Evolutionary conservation across 1,140 invertebrate species (phyloP).

Genomic region (Hesperophylax magnus): DNA sequence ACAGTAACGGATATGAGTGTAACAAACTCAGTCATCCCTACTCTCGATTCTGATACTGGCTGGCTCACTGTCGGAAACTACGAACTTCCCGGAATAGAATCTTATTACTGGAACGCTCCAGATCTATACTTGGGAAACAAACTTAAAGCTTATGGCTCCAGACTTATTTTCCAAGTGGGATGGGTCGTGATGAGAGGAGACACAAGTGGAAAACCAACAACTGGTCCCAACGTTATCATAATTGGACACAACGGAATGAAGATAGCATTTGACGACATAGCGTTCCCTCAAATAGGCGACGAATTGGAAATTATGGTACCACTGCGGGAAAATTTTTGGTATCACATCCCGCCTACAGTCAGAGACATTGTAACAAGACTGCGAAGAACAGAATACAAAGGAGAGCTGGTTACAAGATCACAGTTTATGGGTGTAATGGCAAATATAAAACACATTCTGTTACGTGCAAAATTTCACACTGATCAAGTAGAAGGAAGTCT

Average conservation of each 20-base stretch:
- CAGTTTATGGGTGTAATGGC: slow-evolving; percentile 90
- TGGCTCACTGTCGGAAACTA: slow-evolving; percentile 75
- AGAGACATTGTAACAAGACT: slow-evolving; percentile 73
- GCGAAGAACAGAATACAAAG: slow-evolving; percentile 73
- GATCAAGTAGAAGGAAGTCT: slow-evolving; percentile 90
- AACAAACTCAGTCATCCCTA: slow-evolving; percentile 67
- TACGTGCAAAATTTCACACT: slow-evolving; percentile 93
- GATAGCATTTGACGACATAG: slow-evolving; percentile 80
- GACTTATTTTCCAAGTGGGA: slow-evolving; percentile 81
- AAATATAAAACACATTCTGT: slow-evolving; percentile 84
- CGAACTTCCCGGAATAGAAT: slow-evolving; percentile 79
- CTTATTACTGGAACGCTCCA: slow-evolving; percentile 93
- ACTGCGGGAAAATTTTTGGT: slow-evolving; percentile 82
- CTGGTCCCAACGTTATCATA: slow-evolving; percentile 88
- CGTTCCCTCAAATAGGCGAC: slow-evolving; percentile 70
- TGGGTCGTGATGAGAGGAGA: slow-evolving; percentile 92
- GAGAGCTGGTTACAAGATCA: slow-evolving; percentile 76
- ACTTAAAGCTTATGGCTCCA: slow-evolving; percentile 88
- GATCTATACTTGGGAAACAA: slow-evolving; percentile 81
- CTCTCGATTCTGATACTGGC: slow-evolving; percentile 70
- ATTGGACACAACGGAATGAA: slow-evolving; percentile 80
- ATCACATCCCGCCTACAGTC: slow-evolving; percentile 76
- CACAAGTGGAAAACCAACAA: slow-evolving; percentile 87
- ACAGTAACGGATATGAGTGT: slow-evolving; percentile 75
- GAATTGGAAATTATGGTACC: slow-evolving; percentile 75